phyloP scores from a whole-genome alignment of 2,113 vertebrate species.

The Brienomyrus longianalis region DNA sequence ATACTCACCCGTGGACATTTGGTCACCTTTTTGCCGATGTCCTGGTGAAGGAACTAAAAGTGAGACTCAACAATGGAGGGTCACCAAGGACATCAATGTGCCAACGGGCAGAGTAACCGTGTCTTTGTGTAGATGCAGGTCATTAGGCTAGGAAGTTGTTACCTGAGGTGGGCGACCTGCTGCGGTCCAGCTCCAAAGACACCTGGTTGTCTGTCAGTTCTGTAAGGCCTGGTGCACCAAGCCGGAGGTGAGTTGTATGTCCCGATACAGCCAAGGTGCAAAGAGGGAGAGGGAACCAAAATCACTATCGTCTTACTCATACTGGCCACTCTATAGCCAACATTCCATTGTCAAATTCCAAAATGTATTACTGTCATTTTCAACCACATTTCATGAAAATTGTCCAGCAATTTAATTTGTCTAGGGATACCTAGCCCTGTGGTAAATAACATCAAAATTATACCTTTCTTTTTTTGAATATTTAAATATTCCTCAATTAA shows the following conservation, averaged over 20 bases:
- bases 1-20: constrained; percentile 6
- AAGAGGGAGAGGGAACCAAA: background rate
- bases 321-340: background rate
- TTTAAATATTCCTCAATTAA: background rate
- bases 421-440: background rate
- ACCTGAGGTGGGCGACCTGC: constrained; percentile 98
- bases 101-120: background rate
- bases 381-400: background rate
- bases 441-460: background rate
- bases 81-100: background rate
- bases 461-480: background rate
- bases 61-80: background rate
- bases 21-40: constrained; percentile 4
- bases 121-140: background rate
- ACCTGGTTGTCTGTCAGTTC: constrained; percentile 92
- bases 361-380: background rate
- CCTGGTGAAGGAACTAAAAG: background rate
- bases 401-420: background rate
- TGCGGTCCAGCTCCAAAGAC: constrained; percentile 86
- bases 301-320: background rate
- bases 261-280: background rate
- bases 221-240: constrained; percentile 74
- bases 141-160: constrained; percentile 35
- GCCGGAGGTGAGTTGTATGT: background rate
- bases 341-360: background rate